Percentiles rank a stretch among this genome's conserved stretches.
Conservation (phyloP, 2,888 invertebrate species). For the Amblyteles armatorius region DNA sequence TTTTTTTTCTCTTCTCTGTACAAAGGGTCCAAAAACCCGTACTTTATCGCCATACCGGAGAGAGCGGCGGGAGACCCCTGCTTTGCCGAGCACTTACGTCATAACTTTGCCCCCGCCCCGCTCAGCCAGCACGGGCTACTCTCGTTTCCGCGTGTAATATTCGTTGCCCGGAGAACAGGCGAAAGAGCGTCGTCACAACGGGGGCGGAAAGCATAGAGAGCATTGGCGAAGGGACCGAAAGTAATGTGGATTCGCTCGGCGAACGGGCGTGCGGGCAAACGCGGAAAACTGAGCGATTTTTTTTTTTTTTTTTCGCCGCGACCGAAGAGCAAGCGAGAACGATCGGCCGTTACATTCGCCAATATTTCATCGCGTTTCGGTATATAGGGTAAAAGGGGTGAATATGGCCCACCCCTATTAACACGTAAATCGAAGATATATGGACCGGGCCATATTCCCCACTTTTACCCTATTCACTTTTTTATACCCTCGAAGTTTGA, state of each 20-base stretch:
- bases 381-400: no score
- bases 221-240: constrained; percentile 55
- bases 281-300: constrained; percentile 57
- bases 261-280: constrained; percentile 53
- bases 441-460: no score
- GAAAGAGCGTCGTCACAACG: constrained; percentile 63
- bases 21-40: constrained; percentile 58
- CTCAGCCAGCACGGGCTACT: constrained; percentile 53
- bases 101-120: constrained; percentile 66
- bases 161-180: constrained; percentile 66
- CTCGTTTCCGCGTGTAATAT: constrained; percentile 70
- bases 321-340: constrained; percentile 32
- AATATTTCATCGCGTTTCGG: constrained; percentile 38
- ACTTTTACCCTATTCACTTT: constrained; percentile 1
- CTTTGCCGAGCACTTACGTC: constrained; percentile 70
- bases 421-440: no score
- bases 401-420: no score
- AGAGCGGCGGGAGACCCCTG: constrained; percentile 51
- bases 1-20: constrained; percentile 42
- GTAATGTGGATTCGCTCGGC: constrained; percentile 66
- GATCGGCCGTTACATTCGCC: constrained; percentile 43
- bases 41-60: constrained; percentile 63
- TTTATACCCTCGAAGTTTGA: constrained; percentile 26
- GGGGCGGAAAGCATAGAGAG: constrained; percentile 39
- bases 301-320: constrained; percentile 57